These are phyloP conservation scores for Helicolenus hilgendorfi DNA, from an alignment of 2,797 vertebrate genomes.

Conservation along the genomic window DNA sequence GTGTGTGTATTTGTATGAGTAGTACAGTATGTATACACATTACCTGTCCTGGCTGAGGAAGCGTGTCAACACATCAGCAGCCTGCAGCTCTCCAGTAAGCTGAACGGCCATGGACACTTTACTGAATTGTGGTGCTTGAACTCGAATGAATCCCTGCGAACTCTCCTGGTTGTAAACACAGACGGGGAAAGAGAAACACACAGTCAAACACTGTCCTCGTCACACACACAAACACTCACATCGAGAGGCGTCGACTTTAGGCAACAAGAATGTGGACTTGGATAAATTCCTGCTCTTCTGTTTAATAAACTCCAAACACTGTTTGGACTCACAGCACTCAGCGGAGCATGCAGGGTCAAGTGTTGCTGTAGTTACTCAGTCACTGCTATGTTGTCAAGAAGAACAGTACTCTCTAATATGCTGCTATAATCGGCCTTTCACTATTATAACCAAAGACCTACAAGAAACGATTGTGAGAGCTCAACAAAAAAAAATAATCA, in stretches of 20 bases:
- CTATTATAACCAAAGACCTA: not conserved
- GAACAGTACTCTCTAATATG: not conserved
- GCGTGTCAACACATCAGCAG: slow-evolving; percentile 94
- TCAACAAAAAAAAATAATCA: not conserved
- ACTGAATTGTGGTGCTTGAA: slow-evolving; percentile 97
- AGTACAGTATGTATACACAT: not conserved
- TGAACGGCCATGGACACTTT: slow-evolving; percentile 99
- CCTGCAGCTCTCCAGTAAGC: slow-evolving; percentile 96
- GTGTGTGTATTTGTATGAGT: not conserved
- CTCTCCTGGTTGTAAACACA: slow-evolving; percentile 82
- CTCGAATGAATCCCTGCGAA: slow-evolving; percentile 95
- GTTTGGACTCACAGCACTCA: not conserved
- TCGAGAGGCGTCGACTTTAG: not conserved
- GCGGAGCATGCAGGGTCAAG: not conserved
- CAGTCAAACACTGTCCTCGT: not conserved
- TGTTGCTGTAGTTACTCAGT: slow-evolving; percentile 3
- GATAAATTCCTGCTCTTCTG: slow-evolving; percentile 21
- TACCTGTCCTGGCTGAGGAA: slow-evolving; percentile 97
- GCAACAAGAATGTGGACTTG: slow-evolving; percentile 23
- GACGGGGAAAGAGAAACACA: not conserved
- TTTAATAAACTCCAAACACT: slow-evolving; percentile 37
- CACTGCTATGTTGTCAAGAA: not conserved
- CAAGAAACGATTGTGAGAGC: too few relatives aligned
- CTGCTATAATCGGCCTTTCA: not conserved
- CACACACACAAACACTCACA: not conserved